Base-by-base conservation (phyloP, 2,113 vertebrate species). In the Entomyzon cyanotis region DNA sequence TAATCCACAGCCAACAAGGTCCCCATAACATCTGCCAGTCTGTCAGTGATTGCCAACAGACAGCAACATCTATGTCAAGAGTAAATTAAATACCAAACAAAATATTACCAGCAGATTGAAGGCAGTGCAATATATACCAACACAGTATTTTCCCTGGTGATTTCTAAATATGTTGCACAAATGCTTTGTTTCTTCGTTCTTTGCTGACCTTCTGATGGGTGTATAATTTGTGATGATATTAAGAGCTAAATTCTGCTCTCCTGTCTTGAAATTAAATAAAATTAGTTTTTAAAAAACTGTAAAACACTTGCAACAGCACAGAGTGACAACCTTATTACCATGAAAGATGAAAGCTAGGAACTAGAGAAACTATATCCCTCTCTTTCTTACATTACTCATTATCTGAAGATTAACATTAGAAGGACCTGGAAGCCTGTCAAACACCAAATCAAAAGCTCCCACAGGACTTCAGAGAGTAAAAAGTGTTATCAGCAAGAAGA, bases 341-440 rank as follows among this genome's bases (percentile, higher is more conserved):
- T n/a, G 28, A 86, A 81, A 87, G 67, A 70, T 55, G n/a, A 93
- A 92, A 60, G 53, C 37, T 75, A 63, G 17, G 60, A 87, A 65
- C 27, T 59, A 83, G 42, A 68, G 41, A 84, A 93, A 82, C 47
- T 62, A 56, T 42, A 74, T 67, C 41, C 28, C 27, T 59, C 47
- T 83, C 59, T 65, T 88, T 83, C 87, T 80, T 75, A 79, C 18
- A 87, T 73, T 60, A 87, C 60, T 89, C 56, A 68, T 92, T 91
- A 94, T 74, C 47, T 87, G 60, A 89, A 84, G 67, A 94, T 91
- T 94, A 95, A 80, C 37, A 56, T 68, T 67, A 44, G 68, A 14
- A 88, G 47, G 58, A 94, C 80, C 60, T 81, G 28, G 76, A 80
- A 71, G 33, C 12, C n/a, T 90, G 79, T 70, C 86, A 86, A 68